Evolutionary conservation across 2,888 invertebrate genomes (phyloP).

Genomic region (Drosophila maculinotata): DNA sequence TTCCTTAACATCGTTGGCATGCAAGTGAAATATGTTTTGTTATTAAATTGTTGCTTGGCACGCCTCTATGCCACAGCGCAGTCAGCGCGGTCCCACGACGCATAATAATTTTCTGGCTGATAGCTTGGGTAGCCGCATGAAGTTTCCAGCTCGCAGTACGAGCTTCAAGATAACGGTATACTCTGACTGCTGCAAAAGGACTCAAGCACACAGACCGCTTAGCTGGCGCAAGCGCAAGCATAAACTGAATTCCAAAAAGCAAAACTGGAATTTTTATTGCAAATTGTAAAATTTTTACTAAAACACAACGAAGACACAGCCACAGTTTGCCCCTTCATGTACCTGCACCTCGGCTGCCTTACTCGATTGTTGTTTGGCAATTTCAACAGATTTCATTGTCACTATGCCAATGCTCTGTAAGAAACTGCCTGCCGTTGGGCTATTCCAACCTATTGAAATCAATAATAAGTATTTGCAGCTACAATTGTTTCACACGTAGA

Average conservation of each 20-base stretch:
- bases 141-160: conserved; percentile 6
- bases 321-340: conserved; percentile 8
- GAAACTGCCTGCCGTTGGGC: conserved; percentile 36
- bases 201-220: conserved; percentile 22
- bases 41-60: conserved; percentile 77
- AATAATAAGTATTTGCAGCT: conserved; percentile 51
- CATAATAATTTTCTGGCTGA: conserved; percentile 76
- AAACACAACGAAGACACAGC: conserved; percentile 49
- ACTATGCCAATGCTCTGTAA: conserved; percentile 58
- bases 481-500: conserved; percentile 15
- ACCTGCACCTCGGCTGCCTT: not conserved
- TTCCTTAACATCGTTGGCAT: conserved; percentile 74
- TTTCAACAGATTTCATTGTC: conserved; percentile 66
- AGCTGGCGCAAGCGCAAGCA: conserved; percentile 28
- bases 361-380: conserved; percentile 40
- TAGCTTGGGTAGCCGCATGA: conserved; percentile 48
- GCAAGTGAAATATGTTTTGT: conserved; percentile 78
- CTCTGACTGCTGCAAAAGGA: conserved; percentile 48
- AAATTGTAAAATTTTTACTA: conserved; percentile 78
- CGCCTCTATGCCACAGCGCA: conserved; percentile 43
- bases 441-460: conserved; percentile 49
- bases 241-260: conserved; percentile 75
- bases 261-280: conserved; percentile 79
- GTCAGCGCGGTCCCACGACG: conserved; percentile 49
- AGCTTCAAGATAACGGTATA: conserved; percentile 38